Conservation (phyloP, 1,140 invertebrate genomes). For the Rhopalosiphum maidis region DNA sequence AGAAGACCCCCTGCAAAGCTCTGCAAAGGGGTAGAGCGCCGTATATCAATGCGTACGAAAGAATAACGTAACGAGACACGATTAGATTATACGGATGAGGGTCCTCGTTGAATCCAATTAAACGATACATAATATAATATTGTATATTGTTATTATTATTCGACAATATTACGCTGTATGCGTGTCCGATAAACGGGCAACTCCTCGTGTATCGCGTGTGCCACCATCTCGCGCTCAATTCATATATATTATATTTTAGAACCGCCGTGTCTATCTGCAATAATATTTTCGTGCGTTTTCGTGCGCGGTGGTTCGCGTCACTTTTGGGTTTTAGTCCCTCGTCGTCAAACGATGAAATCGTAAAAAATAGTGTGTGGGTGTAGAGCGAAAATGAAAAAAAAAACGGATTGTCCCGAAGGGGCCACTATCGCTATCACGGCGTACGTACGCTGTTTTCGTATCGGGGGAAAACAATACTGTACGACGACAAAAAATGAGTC, state of each 20-base stretch:
- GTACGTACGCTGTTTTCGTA: neutral
- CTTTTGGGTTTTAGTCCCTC: neutral
- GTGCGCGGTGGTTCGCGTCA: neutral
- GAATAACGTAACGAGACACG: slow-evolving; percentile 48
- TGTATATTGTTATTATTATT: slow-evolving; percentile 12
- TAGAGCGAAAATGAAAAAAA: neutral
- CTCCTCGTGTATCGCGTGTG: neutral
- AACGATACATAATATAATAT: slow-evolving; percentile 3
- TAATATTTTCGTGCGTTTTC: neutral
- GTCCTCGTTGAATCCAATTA: slow-evolving; percentile 40
- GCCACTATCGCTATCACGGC: neutral
- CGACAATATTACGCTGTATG: neutral
- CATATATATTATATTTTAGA: neutral
- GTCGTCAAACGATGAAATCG: neutral
- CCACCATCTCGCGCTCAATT: neutral
- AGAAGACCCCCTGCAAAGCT: neutral
- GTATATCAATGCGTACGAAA: neutral
- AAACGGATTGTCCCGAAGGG: slow-evolving; percentile 20
- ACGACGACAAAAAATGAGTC: slow-evolving; percentile 37
- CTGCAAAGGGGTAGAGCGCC: neutral
- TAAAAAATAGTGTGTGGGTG: neutral
- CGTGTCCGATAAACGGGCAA: neutral
- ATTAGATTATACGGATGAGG: slow-evolving; percentile 37
- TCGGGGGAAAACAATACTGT: neutral
- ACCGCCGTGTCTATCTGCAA: neutral